A percentile compares a stretch with the other conserved stretches of the same genome.
These are phyloP conservation scores for Bedellia somnulentella DNA, from an alignment of 2,888 invertebrate genomes.

Conservation along the genomic window DNA sequence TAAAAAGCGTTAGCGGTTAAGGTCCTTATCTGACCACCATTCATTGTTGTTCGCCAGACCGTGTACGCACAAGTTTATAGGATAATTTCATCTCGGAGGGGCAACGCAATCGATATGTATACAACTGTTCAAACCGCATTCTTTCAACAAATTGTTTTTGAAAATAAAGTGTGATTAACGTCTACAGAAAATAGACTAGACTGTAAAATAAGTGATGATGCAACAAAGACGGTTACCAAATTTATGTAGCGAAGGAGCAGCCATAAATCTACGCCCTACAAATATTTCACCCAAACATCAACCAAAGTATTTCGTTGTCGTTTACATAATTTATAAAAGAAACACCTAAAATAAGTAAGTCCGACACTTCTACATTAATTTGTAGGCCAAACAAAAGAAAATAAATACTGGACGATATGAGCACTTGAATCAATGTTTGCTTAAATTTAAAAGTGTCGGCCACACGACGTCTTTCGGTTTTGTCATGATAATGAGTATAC, in stretches of 20 bases:
- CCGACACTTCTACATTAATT: slow-evolving; percentile 52
- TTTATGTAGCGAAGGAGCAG: slow-evolving; percentile 2
- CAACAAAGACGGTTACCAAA: slow-evolving; percentile 4
- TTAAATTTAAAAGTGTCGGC: slow-evolving; percentile 51
- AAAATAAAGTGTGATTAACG: no score
- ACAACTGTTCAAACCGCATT: slow-evolving; percentile 15
- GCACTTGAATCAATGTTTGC: slow-evolving; percentile 56
- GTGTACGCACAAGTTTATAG: slow-evolving; percentile 32
- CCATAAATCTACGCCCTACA: slow-evolving; percentile 11
- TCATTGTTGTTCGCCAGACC: slow-evolving; percentile 38
- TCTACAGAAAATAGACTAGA: no score
- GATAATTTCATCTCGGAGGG: slow-evolving; percentile 37
- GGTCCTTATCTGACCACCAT: slow-evolving; percentile 11
- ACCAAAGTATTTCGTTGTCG: no score
- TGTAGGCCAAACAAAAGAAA: slow-evolving; percentile 37
- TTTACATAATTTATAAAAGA: slow-evolving; percentile 22
- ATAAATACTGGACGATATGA: slow-evolving; percentile 43
- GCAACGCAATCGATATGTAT: slow-evolving; percentile 23
- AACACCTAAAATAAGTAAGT: slow-evolving; percentile 22
- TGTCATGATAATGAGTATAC: slow-evolving; percentile 49
- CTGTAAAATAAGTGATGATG: slow-evolving; percentile 3
- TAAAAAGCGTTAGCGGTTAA: slow-evolving; percentile 20
- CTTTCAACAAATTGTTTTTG: slow-evolving; percentile 13
- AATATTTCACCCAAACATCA: slow-evolving; percentile 18
- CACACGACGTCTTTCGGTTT: slow-evolving; percentile 21